A percentile compares a stretch with the other conserved stretches of the same genome.
Conservation (phyloP, 2,888 invertebrate species). For the Tetropium fuscum region DNA sequence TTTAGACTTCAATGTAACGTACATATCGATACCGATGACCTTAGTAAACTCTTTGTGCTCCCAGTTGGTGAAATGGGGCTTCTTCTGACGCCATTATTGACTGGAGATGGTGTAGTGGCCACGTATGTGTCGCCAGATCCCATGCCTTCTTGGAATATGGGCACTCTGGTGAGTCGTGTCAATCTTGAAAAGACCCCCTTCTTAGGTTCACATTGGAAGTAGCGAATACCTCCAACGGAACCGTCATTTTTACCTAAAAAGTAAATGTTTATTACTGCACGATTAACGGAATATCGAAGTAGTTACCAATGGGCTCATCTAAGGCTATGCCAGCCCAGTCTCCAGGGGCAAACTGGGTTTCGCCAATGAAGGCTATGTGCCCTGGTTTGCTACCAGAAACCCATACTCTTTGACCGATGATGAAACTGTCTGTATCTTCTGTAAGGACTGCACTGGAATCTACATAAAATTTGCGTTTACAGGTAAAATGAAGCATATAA, state of each 20-base stretch:
- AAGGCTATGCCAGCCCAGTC: slow-evolving; percentile 98
- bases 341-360: slow-evolving; percentile 97
- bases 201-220: slow-evolving; percentile 94
- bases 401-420: slow-evolving; percentile 95
- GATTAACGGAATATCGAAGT: background rate
- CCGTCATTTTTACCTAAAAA: slow-evolving; percentile 94
- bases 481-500: too few relatives aligned
- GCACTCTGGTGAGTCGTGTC: slow-evolving; percentile 83
- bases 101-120: slow-evolving; percentile 54
- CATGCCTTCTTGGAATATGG: slow-evolving; percentile 70
- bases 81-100: slow-evolving; percentile 54
- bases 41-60: slow-evolving; percentile 56
- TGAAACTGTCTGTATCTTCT: slow-evolving; percentile 94
- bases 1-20: slow-evolving; percentile 29
- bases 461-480: slow-evolving; percentile 64
- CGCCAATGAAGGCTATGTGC: slow-evolving; percentile 92
- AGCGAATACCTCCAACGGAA: slow-evolving; percentile 90
- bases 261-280: background rate
- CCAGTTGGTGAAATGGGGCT: slow-evolving; percentile 61
- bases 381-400: slow-evolving; percentile 94
- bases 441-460: slow-evolving; percentile 88
- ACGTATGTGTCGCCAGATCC: slow-evolving; percentile 57
- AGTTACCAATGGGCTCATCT: slow-evolving; percentile 90
- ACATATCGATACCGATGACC: slow-evolving; percentile 58
- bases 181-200: slow-evolving; percentile 95